Conservation (phyloP, 2,888 invertebrate species). For the Lycocerus yunnanus region DNA sequence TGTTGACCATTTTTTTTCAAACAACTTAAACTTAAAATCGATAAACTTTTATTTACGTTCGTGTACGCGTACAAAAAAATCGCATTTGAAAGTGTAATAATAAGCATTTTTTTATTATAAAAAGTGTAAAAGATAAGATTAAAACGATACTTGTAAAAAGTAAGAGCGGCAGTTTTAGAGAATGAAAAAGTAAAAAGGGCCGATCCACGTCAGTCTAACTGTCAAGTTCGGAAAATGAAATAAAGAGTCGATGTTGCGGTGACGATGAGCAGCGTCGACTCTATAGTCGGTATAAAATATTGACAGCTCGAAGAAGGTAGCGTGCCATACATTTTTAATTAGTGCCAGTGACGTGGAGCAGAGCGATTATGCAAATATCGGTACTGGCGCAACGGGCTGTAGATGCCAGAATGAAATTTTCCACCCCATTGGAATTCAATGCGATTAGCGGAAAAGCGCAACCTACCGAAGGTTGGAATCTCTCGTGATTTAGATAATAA, state of each 20-base stretch:
- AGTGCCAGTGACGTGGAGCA: constrained; percentile 45
- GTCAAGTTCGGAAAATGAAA: constrained; percentile 25
- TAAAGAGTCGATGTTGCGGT: constrained; percentile 34
- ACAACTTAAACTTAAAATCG: not conserved
- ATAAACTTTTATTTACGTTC: constrained; percentile 1
- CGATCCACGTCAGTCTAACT: constrained; percentile 28
- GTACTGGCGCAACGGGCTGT: constrained; percentile 45
- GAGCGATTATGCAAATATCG: constrained; percentile 53
- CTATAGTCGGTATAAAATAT: constrained; percentile 42
- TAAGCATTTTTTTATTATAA: not conserved
- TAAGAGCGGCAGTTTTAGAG: constrained; percentile 19
- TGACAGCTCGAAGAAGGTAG: constrained; percentile 45
- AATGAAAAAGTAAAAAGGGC: constrained; percentile 30
- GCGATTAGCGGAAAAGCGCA: constrained; percentile 50
- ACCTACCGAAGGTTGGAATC: constrained; percentile 29
- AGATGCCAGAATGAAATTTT: constrained; percentile 53
- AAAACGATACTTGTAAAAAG: not conserved
- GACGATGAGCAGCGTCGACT: constrained; percentile 36
- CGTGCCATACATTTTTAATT: constrained; percentile 55
- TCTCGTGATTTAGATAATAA: constrained; percentile 31
- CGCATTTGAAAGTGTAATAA: not conserved
- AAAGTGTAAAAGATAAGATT: not conserved
- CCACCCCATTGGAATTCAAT: constrained; percentile 53
- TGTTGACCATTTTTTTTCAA: not conserved
- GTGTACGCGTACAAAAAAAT: not conserved